Evolutionary conservation across 2,113 vertebrate genomes (phyloP).

Genomic region (Aegotheles bennettii): DNA sequence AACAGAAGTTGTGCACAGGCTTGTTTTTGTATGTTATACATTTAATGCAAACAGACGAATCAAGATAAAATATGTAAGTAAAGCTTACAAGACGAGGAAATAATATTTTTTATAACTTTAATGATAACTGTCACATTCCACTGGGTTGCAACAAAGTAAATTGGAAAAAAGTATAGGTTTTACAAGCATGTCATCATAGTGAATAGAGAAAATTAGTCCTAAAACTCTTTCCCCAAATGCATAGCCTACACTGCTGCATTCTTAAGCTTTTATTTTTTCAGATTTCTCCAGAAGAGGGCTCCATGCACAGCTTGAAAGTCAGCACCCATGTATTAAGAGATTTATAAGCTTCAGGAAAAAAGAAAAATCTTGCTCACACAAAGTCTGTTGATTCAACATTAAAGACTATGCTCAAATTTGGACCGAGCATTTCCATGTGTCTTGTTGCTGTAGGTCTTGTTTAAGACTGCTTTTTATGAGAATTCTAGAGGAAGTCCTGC

Average conservation of each 20-base stretch:
- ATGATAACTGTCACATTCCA: not conserved
- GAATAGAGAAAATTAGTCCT: not conserved
- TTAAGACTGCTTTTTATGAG: not conserved
- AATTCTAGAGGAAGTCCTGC: not conserved
- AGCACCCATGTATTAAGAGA: slow-evolving; percentile 12
- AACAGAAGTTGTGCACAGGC: not conserved
- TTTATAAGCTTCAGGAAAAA: not conserved
- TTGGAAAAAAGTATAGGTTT: not conserved
- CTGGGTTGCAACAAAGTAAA: not conserved
- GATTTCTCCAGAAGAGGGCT: slow-evolving; percentile 83
- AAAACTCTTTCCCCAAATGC: not conserved
- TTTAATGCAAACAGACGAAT: not conserved
- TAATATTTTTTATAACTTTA: not conserved
- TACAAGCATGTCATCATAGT: not conserved
- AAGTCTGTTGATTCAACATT: not conserved
- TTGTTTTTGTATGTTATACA: not conserved
- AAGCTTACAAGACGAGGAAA: not conserved
- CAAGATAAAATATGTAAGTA: not conserved
- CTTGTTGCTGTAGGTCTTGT: not conserved
- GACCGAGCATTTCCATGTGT: not conserved
- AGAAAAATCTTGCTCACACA: not conserved
- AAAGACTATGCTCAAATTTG: not conserved
- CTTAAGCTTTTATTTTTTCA: slow-evolving; percentile 29
- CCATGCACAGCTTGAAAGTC: slow-evolving; percentile 70
- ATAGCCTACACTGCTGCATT: not conserved